phyloP scores from a whole-genome alignment of 2,113 vertebrate genomes.

The Microcebus murinus region DNA sequence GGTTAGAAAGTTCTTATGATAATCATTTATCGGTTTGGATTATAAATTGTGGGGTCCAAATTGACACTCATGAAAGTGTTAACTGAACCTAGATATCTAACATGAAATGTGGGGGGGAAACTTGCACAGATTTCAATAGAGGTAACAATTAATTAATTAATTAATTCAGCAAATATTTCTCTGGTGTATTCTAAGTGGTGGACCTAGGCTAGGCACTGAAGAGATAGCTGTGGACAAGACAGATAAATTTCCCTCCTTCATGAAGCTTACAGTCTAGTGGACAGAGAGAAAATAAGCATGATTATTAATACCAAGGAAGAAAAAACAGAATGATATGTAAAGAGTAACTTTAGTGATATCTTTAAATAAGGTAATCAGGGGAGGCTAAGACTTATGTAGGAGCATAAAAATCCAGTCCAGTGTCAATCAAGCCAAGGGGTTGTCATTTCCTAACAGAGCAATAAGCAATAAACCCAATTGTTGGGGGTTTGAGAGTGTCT shows the following conservation, averaged over 20 bases:
- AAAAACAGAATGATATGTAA: not conserved
- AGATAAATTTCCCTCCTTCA: not conserved
- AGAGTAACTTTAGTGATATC: not conserved
- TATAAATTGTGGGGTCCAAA: slow-evolving; percentile 25
- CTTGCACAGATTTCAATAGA: not conserved
- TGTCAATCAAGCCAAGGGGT: not conserved
- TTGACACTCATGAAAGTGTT: not conserved
- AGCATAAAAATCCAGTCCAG: not conserved
- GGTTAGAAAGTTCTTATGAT: not conserved
- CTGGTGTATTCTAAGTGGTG: not conserved
- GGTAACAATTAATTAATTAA: not conserved
- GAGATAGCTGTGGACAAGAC: not conserved
- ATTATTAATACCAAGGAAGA: not conserved
- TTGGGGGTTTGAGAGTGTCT: not conserved
- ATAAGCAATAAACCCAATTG: not conserved
- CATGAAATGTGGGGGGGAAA: not conserved
- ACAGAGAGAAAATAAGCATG: not conserved
- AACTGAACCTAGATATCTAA: not conserved
- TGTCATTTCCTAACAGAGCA: not conserved
- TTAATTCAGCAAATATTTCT: not conserved
- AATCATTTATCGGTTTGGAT: not conserved
- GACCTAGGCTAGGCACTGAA: not conserved
- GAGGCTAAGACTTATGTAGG: not conserved
- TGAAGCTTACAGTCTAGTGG: not conserved
- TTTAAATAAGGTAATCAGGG: not conserved